Conservation (phyloP, 2,113 vertebrate genomes). For the Anoura caudifer region DNA sequence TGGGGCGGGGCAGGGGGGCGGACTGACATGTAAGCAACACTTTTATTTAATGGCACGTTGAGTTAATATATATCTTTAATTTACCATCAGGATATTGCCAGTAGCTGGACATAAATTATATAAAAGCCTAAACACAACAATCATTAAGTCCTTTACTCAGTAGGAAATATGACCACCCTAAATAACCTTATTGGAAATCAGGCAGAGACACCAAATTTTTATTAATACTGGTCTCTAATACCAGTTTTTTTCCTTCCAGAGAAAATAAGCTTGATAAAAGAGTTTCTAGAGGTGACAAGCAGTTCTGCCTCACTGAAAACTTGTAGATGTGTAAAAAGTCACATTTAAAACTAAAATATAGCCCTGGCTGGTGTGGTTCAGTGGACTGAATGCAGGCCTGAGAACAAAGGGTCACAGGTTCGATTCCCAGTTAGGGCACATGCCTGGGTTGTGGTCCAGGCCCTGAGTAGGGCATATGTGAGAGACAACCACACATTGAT, state of each 20-base stretch:
- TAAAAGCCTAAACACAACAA: neutral
- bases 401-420: too few species aligned
- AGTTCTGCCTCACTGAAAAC: neutral
- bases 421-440: too few species aligned
- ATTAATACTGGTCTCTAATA: neutral
- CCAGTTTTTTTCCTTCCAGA: constrained; percentile 6
- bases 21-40: neutral
- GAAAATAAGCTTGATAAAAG: neutral
- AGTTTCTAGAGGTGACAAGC: neutral
- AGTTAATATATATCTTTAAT: neutral
- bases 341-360: constrained; percentile 21
- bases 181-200: neutral
- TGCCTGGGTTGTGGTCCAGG: too few species aligned
- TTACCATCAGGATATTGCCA: neutral
- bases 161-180: neutral
- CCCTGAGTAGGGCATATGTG: too few species aligned
- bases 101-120: constrained; percentile 11
- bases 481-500: too few species aligned
- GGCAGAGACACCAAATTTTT: neutral
- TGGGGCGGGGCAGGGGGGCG: neutral
- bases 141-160: neutral
- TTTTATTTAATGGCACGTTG: neutral
- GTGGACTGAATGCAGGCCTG: too few species aligned
- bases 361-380: neutral
- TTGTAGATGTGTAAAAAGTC: neutral